These are phyloP conservation scores for Carassius carassius DNA, from an alignment of 2,113 vertebrate species.

Conservation along the genomic window DNA sequence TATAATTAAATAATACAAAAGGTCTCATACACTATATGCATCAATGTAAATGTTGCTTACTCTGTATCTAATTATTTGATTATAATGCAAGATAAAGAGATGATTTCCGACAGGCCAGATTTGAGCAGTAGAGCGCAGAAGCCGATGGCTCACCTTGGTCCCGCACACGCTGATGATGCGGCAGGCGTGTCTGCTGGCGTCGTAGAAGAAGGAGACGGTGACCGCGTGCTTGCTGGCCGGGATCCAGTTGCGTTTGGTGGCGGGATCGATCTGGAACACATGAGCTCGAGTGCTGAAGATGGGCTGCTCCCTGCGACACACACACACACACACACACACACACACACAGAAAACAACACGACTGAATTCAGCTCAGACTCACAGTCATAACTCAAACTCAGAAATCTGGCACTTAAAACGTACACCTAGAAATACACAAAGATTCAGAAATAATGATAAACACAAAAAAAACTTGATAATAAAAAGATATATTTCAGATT, in stretches of 20 bases:
- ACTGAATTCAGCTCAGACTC: not conserved
- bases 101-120: not conserved
- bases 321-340: not conserved
- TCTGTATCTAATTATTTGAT: not conserved
- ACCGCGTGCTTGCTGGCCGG: conserved; percentile 94
- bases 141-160: conserved; percentile 83
- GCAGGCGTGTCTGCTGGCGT: conserved; percentile 88
- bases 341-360: not conserved
- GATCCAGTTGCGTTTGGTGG: conserved; percentile 96
- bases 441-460: not conserved
- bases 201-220: conserved; percentile 94
- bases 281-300: conserved; percentile 95
- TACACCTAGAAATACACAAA: not conserved
- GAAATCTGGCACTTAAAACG: not conserved
- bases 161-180: conserved; percentile 97
- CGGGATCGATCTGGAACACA: conserved; percentile 95
- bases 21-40: no score
- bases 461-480: no score
- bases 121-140: not conserved
- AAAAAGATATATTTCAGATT: no score
- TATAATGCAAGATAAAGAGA: no score
- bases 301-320: conserved; percentile 87
- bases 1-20: no score
- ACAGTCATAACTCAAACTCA: not conserved
- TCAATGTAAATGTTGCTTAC: not conserved